A percentile compares a stretch with the other conserved stretches of the same genome.
These are phyloP conservation scores for Dasyurus viverrinus DNA, from an alignment of 2,113 vertebrate genomes.

Conservation along the genomic window DNA sequence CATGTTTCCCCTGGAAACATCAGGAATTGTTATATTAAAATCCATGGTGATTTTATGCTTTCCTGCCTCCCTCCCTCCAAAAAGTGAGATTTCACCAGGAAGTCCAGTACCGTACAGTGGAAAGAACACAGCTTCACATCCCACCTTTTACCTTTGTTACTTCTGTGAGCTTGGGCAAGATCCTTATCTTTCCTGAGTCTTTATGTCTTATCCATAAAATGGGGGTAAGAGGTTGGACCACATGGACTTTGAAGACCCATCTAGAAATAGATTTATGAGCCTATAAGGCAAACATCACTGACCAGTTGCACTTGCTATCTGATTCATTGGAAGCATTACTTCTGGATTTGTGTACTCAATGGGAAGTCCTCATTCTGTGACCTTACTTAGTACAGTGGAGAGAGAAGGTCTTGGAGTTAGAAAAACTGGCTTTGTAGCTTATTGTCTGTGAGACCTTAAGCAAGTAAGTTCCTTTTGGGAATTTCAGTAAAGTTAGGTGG, in stretches of 20 bases:
- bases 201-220: neutral
- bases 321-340: neutral
- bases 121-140: neutral
- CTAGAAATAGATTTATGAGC: neutral
- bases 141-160: neutral
- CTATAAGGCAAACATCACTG: neutral
- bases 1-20: neutral
- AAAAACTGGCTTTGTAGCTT: neutral
- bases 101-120: neutral
- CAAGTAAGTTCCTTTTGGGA: neutral
- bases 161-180: neutral
- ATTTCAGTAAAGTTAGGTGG: neutral
- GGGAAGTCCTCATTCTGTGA: neutral
- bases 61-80: rapidly evolving
- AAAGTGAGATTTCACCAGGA: neutral
- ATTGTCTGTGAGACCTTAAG: neutral
- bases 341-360: neutral
- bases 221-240: neutral
- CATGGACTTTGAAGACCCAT: neutral
- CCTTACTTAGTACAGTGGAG: neutral
- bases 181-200: neutral
- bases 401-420: neutral
- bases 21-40: conserved; percentile 20
- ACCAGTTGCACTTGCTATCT: neutral
- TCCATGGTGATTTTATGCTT: neutral